Evolutionary conservation across 2,888 invertebrate genomes (phyloP), one percentile per base, ranked within the genome.

Genomic region (Epirrita christyi): DNA sequence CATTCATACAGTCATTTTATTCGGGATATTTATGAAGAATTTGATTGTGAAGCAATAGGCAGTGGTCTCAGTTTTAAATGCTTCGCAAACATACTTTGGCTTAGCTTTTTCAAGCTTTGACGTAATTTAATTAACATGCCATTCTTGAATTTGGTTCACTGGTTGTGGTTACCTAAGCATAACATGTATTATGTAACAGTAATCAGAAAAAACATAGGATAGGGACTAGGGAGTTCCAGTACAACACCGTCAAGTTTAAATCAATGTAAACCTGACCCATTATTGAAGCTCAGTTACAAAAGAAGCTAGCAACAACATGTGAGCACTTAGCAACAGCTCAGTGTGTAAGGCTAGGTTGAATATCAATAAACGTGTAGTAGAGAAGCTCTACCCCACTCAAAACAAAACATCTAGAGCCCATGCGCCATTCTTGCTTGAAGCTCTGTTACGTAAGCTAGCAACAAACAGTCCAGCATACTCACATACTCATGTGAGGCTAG

Each of bases 401-500:
- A 56, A 52, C 29, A 38, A 29, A 21, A 2, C 29, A 52, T 46
- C 46, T 57, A 49, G 37, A 48, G 49, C 54, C 38, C 51, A 57
- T 60, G 55, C 49, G 55, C 37, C 55, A 59, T 51, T 59, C 59
- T 55, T 46, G 37, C 59, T 55, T 46, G 37, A 53, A 58, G 50
- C 43, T 40, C 29, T 50, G 58, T 66, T 63, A 63, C 57, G 61
- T 48, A 56, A 53, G 55, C 37, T 59, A 51, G 48, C 51, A 53
- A 53, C 55, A 51, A 53, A 53, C 55, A 51, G 49, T 44, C 38
- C 40, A 48, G 47, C 46, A 27, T n/a, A n/a, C n/a, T n/a, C 42
- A 29, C 21, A 60, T 50, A n/a, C n/a, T n/a, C n/a, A 59, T 54
- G 60, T 59, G 63, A 57, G 64, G 60, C 57, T 59, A 61, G 61